A percentile compares a stretch with the other conserved stretches of the same genome.
phyloP scores from a whole-genome alignment of 2,113 vertebrate genomes.

The Potamarius usumacintae region DNA sequence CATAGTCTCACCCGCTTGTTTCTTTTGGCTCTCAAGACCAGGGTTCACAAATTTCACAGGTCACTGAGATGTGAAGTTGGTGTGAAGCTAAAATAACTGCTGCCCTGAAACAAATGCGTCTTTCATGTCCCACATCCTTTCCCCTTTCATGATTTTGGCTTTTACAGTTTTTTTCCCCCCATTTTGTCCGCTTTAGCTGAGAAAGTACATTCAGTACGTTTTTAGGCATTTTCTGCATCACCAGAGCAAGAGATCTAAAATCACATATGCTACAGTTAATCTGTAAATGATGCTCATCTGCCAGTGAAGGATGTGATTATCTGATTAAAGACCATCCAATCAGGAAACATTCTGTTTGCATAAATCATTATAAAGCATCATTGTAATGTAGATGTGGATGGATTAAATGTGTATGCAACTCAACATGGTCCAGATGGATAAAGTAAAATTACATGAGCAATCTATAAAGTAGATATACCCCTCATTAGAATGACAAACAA shows the following conservation, averaged over 20 bases:
- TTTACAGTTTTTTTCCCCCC: not conserved
- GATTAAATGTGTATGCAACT: not conserved
- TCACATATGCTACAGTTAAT: not conserved
- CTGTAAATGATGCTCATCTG: not conserved
- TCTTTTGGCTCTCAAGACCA: not conserved
- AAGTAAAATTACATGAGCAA: not conserved
- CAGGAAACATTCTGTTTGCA: not conserved
- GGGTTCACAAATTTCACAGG: not conserved
- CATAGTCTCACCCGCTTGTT: not conserved
- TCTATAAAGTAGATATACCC: constrained; percentile 9
- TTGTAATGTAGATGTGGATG: not conserved
- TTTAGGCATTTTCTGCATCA: not conserved
- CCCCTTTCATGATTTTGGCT: not conserved
- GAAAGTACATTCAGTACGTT: not conserved
- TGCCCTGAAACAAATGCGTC: not conserved
- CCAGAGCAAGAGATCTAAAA: not conserved
- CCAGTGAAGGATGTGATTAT: not conserved
- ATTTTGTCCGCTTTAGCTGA: not conserved
- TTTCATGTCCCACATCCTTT: not conserved
- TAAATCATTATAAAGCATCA: not conserved
- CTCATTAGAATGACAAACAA: constrained; percentile 1
- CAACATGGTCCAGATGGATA: not conserved
- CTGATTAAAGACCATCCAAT: not conserved
- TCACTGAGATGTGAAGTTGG: not conserved
- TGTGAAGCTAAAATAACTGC: not conserved